Evolutionary conservation across 2,797 vertebrate genomes (phyloP).

Genomic region (Aplochiton taeniatus): DNA sequence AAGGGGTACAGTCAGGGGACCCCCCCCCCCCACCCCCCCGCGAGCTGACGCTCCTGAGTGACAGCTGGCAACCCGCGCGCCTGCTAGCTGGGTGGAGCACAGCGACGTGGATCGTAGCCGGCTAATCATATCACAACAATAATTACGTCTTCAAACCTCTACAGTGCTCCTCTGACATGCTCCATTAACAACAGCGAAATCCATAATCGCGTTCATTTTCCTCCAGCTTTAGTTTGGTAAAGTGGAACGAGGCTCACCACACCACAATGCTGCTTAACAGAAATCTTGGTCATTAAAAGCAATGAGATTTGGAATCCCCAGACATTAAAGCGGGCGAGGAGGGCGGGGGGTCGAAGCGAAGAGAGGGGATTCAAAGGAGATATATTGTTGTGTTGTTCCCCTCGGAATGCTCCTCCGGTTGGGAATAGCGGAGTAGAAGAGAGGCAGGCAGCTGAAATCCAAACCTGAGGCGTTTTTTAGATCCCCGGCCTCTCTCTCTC

Average conservation of each 20-base stretch:
- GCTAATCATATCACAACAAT: conserved; percentile 68
- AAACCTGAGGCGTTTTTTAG: conserved; percentile 3
- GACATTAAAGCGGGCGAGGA: conserved; percentile 56
- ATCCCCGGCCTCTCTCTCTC: conserved; percentile 43
- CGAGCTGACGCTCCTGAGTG: conserved; percentile 28
- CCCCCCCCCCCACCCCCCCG: too few relatives aligned
- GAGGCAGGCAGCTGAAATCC: conserved; percentile 26
- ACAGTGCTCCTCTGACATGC: conserved; percentile 68
- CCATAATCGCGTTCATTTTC: conserved; percentile 77
- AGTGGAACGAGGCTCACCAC: conserved; percentile 77
- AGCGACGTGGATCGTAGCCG: conserved; percentile 42
- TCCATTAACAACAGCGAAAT: conserved; percentile 72
- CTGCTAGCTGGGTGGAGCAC: conserved; percentile 19
- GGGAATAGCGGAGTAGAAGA: not conserved
- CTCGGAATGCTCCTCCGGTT: conserved; percentile 39
- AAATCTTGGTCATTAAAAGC: conserved; percentile 79
- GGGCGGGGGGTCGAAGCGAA: conserved; percentile 36
- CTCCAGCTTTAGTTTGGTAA: conserved; percentile 85
- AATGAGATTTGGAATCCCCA: conserved; percentile 75
- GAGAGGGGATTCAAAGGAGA: not conserved
- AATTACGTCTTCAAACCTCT: conserved; percentile 64
- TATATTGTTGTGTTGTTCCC: conserved; percentile 40
- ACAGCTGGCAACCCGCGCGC: conserved; percentile 37
- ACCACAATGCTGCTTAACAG: conserved; percentile 78
- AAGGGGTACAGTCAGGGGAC: too few relatives aligned